phyloP scores from a whole-genome alignment of 2,797 vertebrate genomes.

The Rhinichthys osculus region DNA sequence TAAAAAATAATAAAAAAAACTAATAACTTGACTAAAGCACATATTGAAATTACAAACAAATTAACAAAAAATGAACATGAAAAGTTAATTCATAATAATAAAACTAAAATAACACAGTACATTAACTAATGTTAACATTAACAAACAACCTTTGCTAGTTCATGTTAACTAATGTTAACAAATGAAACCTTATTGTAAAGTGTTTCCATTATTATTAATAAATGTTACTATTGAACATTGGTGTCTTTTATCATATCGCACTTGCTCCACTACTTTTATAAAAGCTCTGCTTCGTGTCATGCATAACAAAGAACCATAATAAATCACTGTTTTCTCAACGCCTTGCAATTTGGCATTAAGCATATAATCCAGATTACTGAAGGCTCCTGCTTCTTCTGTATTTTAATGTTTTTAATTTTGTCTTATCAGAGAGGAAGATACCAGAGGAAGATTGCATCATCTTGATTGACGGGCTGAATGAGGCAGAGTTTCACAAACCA shows the following conservation, averaged over 20 bases:
- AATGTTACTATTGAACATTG: not conserved
- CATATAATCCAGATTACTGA: constrained; percentile 1
- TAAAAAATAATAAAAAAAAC: too few relatives aligned
- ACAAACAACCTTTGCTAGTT: too few relatives aligned
- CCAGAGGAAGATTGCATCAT: constrained; percentile 95
- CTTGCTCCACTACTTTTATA: not conserved
- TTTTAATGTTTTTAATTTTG: constrained; percentile 34
- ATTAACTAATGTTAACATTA: too few relatives aligned
- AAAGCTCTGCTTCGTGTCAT: not conserved
- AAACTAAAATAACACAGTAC: too few relatives aligned
- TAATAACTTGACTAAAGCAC: too few relatives aligned
- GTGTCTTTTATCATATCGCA: not conserved
- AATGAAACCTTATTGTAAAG: not conserved
- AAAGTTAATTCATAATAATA: too few relatives aligned
- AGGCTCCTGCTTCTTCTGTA: not conserved
- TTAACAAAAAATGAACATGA: too few relatives aligned
- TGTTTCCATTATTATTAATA: not conserved
- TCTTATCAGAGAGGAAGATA: constrained; percentile 88
- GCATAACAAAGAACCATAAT: not conserved
- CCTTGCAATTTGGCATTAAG: not conserved
- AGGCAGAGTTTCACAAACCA: constrained; percentile 98
- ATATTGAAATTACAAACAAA: too few relatives aligned
- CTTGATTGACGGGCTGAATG: constrained; percentile 95
- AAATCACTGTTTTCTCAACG: not conserved
- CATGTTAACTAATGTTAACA: not conserved